These are phyloP conservation scores for Ecliptopera silaceata DNA, from an alignment of 2,888 invertebrate genomes.

Conservation along the genomic window DNA sequence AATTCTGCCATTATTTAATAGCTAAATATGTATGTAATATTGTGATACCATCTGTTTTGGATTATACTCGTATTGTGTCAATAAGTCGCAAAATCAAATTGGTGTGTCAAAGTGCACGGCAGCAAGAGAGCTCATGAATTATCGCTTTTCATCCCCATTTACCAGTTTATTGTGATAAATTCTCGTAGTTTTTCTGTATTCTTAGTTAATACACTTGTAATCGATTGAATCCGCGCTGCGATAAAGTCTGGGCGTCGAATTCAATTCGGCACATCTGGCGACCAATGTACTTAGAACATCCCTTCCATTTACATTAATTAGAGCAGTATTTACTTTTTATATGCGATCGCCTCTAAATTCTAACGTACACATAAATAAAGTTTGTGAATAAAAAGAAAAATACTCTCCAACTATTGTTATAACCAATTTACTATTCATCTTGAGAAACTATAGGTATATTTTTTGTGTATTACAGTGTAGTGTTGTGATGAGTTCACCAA, in stretches of 20 bases:
- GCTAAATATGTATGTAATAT: constrained; percentile 45
- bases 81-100: constrained; percentile 51
- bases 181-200: constrained; percentile 13
- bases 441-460: constrained; percentile 36
- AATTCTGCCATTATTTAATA: constrained; percentile 44
- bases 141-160: constrained; percentile 55
- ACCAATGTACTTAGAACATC: constrained; percentile 45
- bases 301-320: constrained; percentile 56
- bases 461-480: constrained; percentile 42
- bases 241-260: constrained; percentile 52
- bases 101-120: constrained; percentile 72
- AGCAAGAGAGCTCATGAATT: constrained; percentile 64
- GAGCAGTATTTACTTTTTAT: constrained; percentile 42
- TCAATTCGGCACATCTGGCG: constrained; percentile 65
- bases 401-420: background rate
- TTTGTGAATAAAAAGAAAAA: background rate
- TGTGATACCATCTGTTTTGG: constrained; percentile 14
- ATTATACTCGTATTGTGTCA: constrained; percentile 22
- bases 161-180: constrained; percentile 42
- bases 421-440: background rate
- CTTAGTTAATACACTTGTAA: background rate
- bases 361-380: background rate
- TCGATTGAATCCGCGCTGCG: constrained; percentile 5
- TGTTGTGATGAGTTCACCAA: constrained; percentile 73
- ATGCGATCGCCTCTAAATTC: background rate